Base-by-base conservation (phyloP, 1,140 invertebrate genomes). In the Pectinophora gossypiella region DNA sequence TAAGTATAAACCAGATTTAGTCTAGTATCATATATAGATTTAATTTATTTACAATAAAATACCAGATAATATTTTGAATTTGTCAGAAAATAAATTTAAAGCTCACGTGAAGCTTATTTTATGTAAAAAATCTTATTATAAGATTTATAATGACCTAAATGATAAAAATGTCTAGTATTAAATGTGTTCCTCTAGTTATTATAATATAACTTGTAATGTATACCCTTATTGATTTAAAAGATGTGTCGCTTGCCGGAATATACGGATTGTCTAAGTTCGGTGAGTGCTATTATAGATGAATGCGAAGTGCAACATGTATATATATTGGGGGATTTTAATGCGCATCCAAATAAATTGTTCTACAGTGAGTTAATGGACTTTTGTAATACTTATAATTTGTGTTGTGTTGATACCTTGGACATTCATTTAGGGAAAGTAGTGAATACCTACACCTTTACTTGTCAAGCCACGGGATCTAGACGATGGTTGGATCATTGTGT, bases 401-500 rank as follows among this genome's bases (percentile, higher is more conserved):
- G 5, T 19, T 47, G 44, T 47, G 21, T 16, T 2, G 44, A 47
- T 23, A 15, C 13, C 5, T 4, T 4, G 13, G 21, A 3, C 2
- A 19, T 3, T 5, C 2, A 16, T 18, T 19, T 44, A n/a, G 44
- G 44, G 3, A 21, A 7, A 13, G 2, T 9, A 16, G 7, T 20
- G 12, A 10, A 19, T 13, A 47, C 44, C 2, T 47, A 22, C 15
- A 47, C 20, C 2, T 47, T 10, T 27, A 13, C 23, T 3, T 15
- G 44, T 27, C 7, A 22, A 5, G 21, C 13, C 12, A 21, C 7
- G 3, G 44, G 44, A 9, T 5, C 19, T 22, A 7, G 21, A 27
- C 5, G 44, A 7, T 47, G 44, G 44, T 23, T 47, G 12, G 44
- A 47, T 16, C 44, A 47, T 15, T 47, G 44, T 47, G 21, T 47